Conservation (phyloP, 2,113 vertebrate genomes). For the Lophotis ruficrista region DNA sequence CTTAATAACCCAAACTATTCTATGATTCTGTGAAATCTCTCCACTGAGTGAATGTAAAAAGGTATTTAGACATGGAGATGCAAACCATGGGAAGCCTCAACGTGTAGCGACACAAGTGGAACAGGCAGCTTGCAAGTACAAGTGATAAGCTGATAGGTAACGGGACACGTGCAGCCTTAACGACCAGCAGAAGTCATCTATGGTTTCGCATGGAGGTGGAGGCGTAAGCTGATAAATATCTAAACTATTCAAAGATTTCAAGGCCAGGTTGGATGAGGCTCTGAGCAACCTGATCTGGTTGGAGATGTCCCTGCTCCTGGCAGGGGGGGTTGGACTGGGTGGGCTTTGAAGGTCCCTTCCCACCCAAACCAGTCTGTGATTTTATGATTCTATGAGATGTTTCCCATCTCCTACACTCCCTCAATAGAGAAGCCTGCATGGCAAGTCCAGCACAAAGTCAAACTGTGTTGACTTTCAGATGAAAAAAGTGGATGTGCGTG, state of each 20-base stretch:
- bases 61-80: no score
- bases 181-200: not conserved
- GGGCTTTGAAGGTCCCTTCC: no score
- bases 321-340: no score
- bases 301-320: no score
- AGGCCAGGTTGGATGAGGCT: no score
- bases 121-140: not conserved
- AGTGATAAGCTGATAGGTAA: not conserved
- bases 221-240: not conserved
- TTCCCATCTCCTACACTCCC: not conserved
- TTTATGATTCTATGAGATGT: not conserved
- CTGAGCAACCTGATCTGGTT: no score
- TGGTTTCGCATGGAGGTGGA: rapidly evolving
- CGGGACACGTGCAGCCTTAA: not conserved
- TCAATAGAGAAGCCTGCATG: rapidly evolving
- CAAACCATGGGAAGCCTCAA: not conserved
- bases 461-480: not conserved
- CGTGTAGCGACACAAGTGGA: not conserved
- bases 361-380: no score
- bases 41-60: not conserved
- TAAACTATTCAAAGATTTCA: not conserved
- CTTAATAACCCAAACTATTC: no score
- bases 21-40: not conserved
- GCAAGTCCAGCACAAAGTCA: not conserved
- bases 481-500: rapidly evolving